These are phyloP conservation scores for Nannoperca australis DNA, from an alignment of 2,797 vertebrate genomes.

Conservation along the genomic window DNA sequence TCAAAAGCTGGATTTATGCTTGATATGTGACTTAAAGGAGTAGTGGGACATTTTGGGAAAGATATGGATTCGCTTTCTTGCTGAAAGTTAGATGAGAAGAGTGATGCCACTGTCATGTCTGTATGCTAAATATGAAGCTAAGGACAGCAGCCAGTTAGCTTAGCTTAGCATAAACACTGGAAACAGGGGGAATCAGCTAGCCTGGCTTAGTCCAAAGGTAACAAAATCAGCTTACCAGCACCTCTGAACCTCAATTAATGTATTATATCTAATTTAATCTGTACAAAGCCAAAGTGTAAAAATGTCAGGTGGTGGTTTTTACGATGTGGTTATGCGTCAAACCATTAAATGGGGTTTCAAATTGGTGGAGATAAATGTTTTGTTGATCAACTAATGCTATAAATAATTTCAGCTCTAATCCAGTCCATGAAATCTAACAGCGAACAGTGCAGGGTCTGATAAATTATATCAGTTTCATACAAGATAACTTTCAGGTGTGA, in stretches of 20 bases:
- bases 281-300: neutral
- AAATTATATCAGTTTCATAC: constrained; percentile 2
- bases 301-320: neutral
- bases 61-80: neutral
- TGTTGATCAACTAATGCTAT: neutral
- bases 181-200: neutral
- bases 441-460: neutral
- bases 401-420: neutral
- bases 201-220: neutral
- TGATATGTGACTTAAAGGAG: neutral
- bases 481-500: constrained; percentile 21
- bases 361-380: neutral
- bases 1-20: accelerated
- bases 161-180: neutral
- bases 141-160: neutral
- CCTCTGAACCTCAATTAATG: neutral
- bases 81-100: neutral
- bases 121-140: neutral
- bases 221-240: neutral
- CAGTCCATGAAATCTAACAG: neutral
- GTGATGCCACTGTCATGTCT: neutral
- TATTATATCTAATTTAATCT: neutral
- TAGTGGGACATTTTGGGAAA: neutral
- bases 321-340: neutral
- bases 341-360: neutral